phyloP scores from a whole-genome alignment of 2,113 vertebrate species.

The Onychostruthus taczanowskii region DNA sequence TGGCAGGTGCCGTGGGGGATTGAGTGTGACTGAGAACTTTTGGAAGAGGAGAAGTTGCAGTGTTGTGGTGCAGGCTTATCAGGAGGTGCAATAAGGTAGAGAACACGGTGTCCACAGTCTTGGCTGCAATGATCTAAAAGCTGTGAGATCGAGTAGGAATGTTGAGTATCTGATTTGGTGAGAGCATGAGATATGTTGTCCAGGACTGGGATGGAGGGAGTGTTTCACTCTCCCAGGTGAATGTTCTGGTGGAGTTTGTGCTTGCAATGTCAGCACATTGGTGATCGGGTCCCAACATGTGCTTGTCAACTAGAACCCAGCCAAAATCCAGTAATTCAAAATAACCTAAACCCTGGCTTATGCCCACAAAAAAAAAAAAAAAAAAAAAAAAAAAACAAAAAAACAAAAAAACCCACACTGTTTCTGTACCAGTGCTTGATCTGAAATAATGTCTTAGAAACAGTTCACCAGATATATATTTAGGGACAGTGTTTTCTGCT shows the following conservation, averaged over 20 bases:
- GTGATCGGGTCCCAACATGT: not conserved
- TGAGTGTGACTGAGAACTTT: not conserved
- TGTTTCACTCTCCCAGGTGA: not conserved
- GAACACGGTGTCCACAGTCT: not conserved
- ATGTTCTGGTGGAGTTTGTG: not conserved
- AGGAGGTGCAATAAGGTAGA: not conserved
- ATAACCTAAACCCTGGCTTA: not conserved
- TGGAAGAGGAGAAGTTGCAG: not conserved
- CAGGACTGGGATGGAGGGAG: not conserved
- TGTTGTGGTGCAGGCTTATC: not conserved
- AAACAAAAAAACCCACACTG: fast-evolving
- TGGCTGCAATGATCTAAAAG: not conserved
- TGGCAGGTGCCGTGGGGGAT: not conserved
- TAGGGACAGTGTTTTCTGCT: not conserved
- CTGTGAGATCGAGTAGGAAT: not conserved
- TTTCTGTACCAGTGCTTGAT: not conserved
- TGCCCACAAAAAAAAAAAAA: not conserved
- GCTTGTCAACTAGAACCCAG: fast-evolving
- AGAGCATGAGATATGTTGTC: not conserved
- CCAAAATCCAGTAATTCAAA: not conserved
- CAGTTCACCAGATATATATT: not conserved
- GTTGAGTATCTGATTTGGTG: not conserved
- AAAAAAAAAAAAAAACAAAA: too few species aligned
- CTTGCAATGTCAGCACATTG: not conserved
- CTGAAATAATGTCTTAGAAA: not conserved